Percentiles rank a stretch among this genome's conserved stretches.
phyloP scores from a whole-genome alignment of 2,113 vertebrate genomes.

The Cairina moschata region DNA sequence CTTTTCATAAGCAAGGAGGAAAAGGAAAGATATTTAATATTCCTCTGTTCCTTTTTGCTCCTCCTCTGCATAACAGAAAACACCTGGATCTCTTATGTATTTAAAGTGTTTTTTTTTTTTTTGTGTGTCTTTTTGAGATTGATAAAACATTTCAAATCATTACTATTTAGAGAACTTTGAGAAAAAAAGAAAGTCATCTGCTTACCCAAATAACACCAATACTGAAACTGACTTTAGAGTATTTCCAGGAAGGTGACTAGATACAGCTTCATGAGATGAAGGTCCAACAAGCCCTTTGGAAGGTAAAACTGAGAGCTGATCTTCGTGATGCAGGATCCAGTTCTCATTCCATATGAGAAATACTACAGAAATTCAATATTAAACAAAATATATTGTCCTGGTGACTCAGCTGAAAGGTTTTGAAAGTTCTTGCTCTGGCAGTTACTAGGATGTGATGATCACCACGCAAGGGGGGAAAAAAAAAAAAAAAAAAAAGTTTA shows the following conservation, averaged over 20 bases:
- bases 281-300: not conserved
- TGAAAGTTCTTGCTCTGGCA: not conserved
- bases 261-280: not conserved
- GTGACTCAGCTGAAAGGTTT: not conserved
- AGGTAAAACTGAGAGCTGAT: not conserved
- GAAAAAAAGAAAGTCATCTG: not conserved
- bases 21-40: not conserved
- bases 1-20: not conserved
- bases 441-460: not conserved
- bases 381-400: not conserved
- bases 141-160: not conserved
- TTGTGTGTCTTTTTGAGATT: not conserved
- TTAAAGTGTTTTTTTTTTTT: conserved; percentile 40
- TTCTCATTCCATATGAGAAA: not conserved
- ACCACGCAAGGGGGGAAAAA: not conserved
- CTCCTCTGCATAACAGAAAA: not conserved
- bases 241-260: not conserved
- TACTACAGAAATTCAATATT: not conserved
- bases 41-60: not conserved
- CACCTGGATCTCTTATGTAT: not conserved
- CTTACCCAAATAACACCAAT: not conserved
- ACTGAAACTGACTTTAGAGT: not conserved
- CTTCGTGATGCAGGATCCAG: not conserved
- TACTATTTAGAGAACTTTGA: not conserved
- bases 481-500: not conserved